Conservation (phyloP, 2,113 vertebrate species). For the Ctenomys sociabilis region DNA sequence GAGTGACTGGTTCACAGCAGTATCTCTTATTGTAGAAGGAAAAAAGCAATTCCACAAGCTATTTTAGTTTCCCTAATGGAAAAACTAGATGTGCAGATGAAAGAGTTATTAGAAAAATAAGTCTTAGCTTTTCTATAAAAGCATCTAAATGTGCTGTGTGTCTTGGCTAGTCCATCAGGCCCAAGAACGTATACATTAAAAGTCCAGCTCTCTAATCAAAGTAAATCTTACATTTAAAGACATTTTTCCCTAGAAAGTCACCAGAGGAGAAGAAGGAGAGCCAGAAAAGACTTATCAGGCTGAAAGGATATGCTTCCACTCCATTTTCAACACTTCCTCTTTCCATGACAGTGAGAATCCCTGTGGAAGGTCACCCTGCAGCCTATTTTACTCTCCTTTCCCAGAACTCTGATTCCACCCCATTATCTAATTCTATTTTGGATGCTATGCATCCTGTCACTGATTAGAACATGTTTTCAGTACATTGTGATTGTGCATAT, state of each 20-base stretch:
- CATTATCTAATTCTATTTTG: not conserved
- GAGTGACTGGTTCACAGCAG: slow-evolving; percentile 57
- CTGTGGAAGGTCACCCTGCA: too few species aligned
- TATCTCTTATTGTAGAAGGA: slow-evolving; percentile 71
- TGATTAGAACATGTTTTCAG: not conserved
- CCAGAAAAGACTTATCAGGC: slow-evolving; percentile 2
- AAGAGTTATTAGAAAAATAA: slow-evolving; percentile 83
- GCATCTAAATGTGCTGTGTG: slow-evolving; percentile 56
- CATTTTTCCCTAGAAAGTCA: not conserved
- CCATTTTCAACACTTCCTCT: not conserved
- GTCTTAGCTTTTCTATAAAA: slow-evolving; percentile 78
- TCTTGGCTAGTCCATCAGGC: slow-evolving; percentile 52
- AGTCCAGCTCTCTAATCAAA: slow-evolving; percentile 50
- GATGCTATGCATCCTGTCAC: not conserved
- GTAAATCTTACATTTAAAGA: slow-evolving; percentile 38
- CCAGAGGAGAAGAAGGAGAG: slow-evolving; percentile 8
- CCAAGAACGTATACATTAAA: slow-evolving; percentile 54
- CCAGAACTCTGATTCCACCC: not conserved
- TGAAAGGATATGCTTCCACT: not conserved
- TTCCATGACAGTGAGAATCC: not conserved
- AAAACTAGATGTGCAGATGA: slow-evolving; percentile 81
- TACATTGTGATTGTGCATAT: not conserved
- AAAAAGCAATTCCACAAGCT: slow-evolving; percentile 77
- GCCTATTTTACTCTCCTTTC: not conserved
- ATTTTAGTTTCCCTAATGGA: slow-evolving; percentile 82